Conservation (phyloP, 2,888 invertebrate genomes). For the Calephelis perditalis region DNA sequence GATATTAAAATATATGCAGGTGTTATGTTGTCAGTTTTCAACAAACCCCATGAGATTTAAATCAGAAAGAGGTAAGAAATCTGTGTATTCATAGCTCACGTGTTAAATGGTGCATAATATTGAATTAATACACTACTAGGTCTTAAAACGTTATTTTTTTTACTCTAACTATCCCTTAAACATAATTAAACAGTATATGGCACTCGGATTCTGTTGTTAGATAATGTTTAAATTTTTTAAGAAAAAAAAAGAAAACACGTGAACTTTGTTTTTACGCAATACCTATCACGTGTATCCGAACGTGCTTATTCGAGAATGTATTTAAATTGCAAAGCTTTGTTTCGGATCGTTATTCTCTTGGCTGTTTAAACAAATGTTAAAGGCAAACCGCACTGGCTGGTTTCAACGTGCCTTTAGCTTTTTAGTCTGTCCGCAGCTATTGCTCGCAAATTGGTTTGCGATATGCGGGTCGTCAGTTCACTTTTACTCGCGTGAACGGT, state of each 20-base stretch:
- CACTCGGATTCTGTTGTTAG: not conserved
- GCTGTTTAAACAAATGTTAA: not conserved
- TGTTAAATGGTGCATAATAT: slow-evolving; percentile 1
- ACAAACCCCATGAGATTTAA: not conserved
- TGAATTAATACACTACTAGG: not conserved
- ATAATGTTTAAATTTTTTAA: not conserved
- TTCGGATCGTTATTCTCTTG: slow-evolving; percentile 4
- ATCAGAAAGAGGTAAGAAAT: not conserved
- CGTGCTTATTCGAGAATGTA: slow-evolving; percentile 3
- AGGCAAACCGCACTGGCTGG: not conserved
- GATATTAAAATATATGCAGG: too few relatives aligned
- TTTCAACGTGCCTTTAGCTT: not conserved
- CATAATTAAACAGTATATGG: not conserved
- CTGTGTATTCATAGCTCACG: slow-evolving; percentile 12
- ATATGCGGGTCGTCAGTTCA: not conserved
- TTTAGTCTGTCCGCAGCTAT: not conserved
- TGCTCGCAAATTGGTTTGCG: slow-evolving; percentile 6
- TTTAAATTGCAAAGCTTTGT: slow-evolving; percentile 14
- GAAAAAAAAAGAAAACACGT: slow-evolving; percentile 8
- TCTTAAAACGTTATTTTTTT: not conserved
- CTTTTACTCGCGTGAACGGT: slow-evolving; percentile 5
- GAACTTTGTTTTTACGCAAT: slow-evolving; percentile 5
- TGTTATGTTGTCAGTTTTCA: not conserved
- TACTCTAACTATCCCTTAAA: not conserved
- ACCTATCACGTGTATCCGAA: slow-evolving; percentile 9